A percentile compares a stretch with the other conserved stretches of the same genome.
Evolutionary conservation across 2,888 invertebrate genomes (phyloP).

Genomic region (Melanotus villosus): DNA sequence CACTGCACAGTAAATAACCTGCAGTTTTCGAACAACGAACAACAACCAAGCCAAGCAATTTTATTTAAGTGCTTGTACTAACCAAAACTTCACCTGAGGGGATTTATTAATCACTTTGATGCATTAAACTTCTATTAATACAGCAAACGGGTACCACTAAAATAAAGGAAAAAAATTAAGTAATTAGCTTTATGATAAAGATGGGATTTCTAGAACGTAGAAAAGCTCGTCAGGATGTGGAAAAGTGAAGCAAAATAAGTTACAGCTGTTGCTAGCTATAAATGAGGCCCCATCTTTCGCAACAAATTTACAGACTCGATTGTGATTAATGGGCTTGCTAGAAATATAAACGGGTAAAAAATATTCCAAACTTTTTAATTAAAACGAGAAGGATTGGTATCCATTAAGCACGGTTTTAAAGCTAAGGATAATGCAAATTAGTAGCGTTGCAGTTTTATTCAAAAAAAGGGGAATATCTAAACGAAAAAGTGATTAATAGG

Average conservation of each 20-base stretch:
- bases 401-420: too few species aligned
- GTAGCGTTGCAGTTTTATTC: too few species aligned
- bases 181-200: conserved; percentile 12
- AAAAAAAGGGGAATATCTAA: too few species aligned
- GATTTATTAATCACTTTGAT: conserved; percentile 15
- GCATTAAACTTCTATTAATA: conserved; percentile 3
- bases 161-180: background rate
- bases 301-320: conserved; percentile 24
- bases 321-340: conserved; percentile 17
- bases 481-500: too few species aligned
- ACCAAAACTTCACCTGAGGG: background rate
- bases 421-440: too few species aligned
- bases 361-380: conserved; percentile 7
- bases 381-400: background rate
- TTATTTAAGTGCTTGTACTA: conserved; percentile 19
- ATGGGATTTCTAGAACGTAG: conserved; percentile 11
- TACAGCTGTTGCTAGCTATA: conserved; percentile 20
- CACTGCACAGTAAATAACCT: conserved; percentile 17
- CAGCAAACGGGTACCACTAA: background rate
- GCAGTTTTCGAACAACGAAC: conserved; percentile 16
- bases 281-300: conserved; percentile 25
- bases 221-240: background rate
- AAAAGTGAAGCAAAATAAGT: conserved; percentile 5
- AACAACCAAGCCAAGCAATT: conserved; percentile 1
- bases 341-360: conserved; percentile 20